Conservation (phyloP, 2,113 vertebrate species). For the Erinaceus europaeus region DNA sequence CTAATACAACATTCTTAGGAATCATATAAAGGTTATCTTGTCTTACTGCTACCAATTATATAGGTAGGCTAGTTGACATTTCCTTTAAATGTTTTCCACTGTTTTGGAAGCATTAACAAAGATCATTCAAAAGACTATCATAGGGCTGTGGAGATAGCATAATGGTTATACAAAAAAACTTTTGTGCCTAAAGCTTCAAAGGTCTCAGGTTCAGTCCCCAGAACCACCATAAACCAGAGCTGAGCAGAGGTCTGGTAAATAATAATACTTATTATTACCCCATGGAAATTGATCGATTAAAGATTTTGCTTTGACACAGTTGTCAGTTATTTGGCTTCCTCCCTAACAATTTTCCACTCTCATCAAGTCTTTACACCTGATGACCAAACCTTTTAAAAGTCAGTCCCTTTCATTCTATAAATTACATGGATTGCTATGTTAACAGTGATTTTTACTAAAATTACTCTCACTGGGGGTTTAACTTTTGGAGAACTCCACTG, state of each 20-base stretch:
- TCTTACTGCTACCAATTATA: slow-evolving; percentile 32
- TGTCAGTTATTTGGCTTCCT: slow-evolving; percentile 8
- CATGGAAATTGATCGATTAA: neutral
- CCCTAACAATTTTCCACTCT: neutral
- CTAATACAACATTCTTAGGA: slow-evolving; percentile 73
- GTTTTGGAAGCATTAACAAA: neutral
- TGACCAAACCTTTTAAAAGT: neutral
- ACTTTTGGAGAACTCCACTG: neutral
- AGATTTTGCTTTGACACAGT: neutral
- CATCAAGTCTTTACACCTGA: neutral
- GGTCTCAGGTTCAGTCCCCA: too few species aligned
- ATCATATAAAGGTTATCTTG: slow-evolving; percentile 54
- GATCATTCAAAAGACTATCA: neutral
- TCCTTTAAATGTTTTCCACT: neutral
- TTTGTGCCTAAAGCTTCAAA: too few species aligned
- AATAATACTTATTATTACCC: too few species aligned
- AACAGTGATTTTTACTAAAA: slow-evolving; percentile 21
- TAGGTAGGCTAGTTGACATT: neutral
- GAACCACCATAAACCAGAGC: too few species aligned
- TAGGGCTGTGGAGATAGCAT: neutral
- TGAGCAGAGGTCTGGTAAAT: too few species aligned
- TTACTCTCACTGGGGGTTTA: neutral
- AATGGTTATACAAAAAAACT: too few species aligned
- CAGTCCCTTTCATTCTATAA: neutral
- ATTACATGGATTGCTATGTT: neutral